These are phyloP conservation scores for Selenia dentaria DNA, from an alignment of 2,888 invertebrate genomes.

Conservation along the genomic window DNA sequence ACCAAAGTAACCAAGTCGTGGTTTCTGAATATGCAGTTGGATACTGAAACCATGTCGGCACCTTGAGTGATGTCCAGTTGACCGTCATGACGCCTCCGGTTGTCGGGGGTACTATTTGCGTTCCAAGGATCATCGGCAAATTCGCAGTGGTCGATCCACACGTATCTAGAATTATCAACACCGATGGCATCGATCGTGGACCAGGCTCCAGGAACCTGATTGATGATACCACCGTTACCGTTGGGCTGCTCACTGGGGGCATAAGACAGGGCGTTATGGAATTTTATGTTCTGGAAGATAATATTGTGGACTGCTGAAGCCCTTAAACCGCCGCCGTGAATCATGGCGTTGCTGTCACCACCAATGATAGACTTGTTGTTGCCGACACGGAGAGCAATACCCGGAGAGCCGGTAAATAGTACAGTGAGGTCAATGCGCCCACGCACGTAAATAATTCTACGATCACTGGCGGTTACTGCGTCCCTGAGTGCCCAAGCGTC, in stretches of 20 bases:
- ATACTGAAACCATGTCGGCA: constrained; percentile 11
- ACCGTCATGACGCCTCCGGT: constrained; percentile 20
- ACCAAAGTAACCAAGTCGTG: constrained; percentile 12
- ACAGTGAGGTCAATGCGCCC: constrained; percentile 23
- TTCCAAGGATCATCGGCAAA: constrained; percentile 23
- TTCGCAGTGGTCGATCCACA: constrained; percentile 21
- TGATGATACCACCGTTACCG: constrained; percentile 24
- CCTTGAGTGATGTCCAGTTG: constrained; percentile 11
- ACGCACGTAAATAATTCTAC: constrained; percentile 18
- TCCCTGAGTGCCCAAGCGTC: constrained; percentile 22
- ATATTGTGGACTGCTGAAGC: neutral
- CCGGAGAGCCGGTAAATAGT: constrained; percentile 19
- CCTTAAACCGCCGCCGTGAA: constrained; percentile 19
- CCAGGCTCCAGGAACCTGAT: constrained; percentile 11
- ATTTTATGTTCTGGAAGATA: constrained; percentile 20
- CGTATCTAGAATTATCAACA: neutral
- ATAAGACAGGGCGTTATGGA: constrained; percentile 23
- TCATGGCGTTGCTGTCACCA: constrained; percentile 15
- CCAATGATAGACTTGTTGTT: constrained; percentile 18
- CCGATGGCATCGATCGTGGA: constrained; percentile 19
- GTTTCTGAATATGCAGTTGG: constrained; percentile 21
- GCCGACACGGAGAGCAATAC: constrained; percentile 11
- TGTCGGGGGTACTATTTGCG: neutral
- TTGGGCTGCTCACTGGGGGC: constrained; percentile 22
- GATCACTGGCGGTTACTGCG: constrained; percentile 2